Conservation (phyloP, 1,140 invertebrate genomes). For the Riptortus pedestris region DNA sequence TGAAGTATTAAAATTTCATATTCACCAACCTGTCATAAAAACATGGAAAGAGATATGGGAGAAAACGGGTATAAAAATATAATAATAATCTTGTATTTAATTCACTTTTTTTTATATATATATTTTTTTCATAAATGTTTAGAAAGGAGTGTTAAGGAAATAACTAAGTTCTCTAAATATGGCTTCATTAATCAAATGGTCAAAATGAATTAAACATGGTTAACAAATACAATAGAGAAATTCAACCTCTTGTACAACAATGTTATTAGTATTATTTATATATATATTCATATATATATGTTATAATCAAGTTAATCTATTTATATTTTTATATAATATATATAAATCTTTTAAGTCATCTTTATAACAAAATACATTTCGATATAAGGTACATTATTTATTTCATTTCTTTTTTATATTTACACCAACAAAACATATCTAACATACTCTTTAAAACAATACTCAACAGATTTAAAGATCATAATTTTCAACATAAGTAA, state of each 20-base stretch:
- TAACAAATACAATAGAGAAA: not conserved
- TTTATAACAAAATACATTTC: conserved; percentile 16
- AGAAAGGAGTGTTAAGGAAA: not conserved
- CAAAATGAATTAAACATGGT: not conserved
- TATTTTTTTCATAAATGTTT: not conserved
- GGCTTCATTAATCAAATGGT: not conserved
- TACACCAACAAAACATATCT: conserved; percentile 14
- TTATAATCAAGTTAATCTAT: not conserved
- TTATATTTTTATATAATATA: not conserved
- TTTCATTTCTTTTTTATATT: conserved; percentile 10
- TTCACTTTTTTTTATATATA: too few species aligned
- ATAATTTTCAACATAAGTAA: not conserved
- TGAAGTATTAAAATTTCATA: too few species aligned
- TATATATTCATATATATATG: not conserved
- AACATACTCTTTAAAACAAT: conserved; percentile 6
- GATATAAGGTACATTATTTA: conserved; percentile 12
- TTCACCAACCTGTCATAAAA: too few species aligned
- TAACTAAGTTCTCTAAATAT: not conserved
- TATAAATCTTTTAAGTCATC: conserved; percentile 5
- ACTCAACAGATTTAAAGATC: not conserved
- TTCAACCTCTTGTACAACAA: not conserved
- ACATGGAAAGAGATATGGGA: too few species aligned
- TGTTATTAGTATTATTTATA: not conserved
- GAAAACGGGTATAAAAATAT: too few species aligned
- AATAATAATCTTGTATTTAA: too few species aligned